phyloP scores from a whole-genome alignment of 2,888 invertebrate genomes.

The Apeira syringaria region DNA sequence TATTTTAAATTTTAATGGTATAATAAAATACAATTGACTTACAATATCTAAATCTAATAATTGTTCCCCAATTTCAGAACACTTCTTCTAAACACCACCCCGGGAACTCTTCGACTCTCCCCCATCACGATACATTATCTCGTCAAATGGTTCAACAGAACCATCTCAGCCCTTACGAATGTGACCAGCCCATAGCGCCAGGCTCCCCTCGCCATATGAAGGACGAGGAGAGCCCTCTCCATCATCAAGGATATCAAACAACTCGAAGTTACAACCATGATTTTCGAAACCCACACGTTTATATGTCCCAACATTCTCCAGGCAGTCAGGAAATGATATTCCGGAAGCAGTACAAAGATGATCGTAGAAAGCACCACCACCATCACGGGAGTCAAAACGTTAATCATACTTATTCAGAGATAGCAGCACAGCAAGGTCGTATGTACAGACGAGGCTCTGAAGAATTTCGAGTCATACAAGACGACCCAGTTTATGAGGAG shows the following conservation, averaged over 20 bases:
- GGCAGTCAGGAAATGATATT: constrained; percentile 76
- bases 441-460: constrained; percentile 80
- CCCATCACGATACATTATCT: constrained; percentile 84
- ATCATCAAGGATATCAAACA: constrained; percentile 73
- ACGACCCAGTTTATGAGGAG: constrained; percentile 92
- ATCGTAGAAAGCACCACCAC: constrained; percentile 74
- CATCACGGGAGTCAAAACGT: constrained; percentile 82
- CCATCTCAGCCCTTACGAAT: constrained; percentile 82
- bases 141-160: constrained; percentile 73
- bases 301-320: constrained; percentile 76
- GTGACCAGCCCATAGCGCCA: constrained; percentile 70
- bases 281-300: constrained; percentile 75
- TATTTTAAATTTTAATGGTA: too few species aligned
- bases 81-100: constrained; percentile 92
- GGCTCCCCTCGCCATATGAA: constrained; percentile 74
- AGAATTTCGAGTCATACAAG: constrained; percentile 84
- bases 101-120: constrained; percentile 87
- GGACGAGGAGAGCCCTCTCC: constrained; percentile 71
- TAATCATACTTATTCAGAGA: constrained; percentile 92
- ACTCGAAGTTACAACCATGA: constrained; percentile 77
- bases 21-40: too few species aligned
- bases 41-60: too few species aligned
- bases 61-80: constrained; percentile 83
- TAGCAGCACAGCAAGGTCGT: constrained; percentile 77
- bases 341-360: constrained; percentile 76